Conservation (phyloP, 2,113 vertebrate species). For the Hiodon alosoides region DNA sequence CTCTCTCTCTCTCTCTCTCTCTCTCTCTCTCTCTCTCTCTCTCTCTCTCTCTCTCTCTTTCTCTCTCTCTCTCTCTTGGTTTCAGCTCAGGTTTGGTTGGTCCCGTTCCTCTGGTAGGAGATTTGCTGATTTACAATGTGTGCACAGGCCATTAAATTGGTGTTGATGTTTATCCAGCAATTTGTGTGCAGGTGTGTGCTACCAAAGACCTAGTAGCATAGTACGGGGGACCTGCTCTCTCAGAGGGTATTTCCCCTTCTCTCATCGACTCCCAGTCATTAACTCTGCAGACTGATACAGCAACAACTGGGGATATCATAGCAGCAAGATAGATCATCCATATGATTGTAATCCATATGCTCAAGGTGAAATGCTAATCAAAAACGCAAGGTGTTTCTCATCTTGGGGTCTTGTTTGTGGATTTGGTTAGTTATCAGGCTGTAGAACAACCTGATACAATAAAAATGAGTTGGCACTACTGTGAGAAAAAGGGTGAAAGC, state of each 20-base stretch:
- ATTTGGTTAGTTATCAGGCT: constrained; percentile 29
- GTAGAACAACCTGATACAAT: constrained; percentile 53
- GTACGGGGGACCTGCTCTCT: constrained; percentile 41
- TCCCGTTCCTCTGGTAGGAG: constrained; percentile 69
- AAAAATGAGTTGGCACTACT: constrained; percentile 59
- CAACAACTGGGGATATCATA: not conserved
- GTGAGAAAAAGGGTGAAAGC: constrained; percentile 56
- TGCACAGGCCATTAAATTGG: constrained; percentile 71
- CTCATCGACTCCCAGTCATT: constrained; percentile 28
- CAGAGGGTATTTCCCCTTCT: constrained; percentile 49
- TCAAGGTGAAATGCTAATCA: no score
- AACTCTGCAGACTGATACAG: not conserved
- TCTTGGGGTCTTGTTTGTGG: not conserved
- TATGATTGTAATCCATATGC: not conserved
- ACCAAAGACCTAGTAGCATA: constrained; percentile 69
- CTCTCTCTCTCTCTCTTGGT: constrained; percentile 37
- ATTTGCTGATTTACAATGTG: constrained; percentile 70
- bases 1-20: constrained; percentile 36
- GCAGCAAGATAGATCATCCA: constrained; percentile 16
- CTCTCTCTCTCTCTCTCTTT: constrained; percentile 33
- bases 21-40: not conserved
- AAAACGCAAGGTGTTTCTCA: not conserved
- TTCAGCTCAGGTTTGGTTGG: constrained; percentile 63
- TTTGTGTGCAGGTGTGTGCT: constrained; percentile 54
- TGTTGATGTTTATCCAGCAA: constrained; percentile 74